Percentiles rank a stretch among this genome's conserved stretches.
These are phyloP conservation scores for Australoheros facetus DNA, from an alignment of 2,797 vertebrate species.

Conservation along the genomic window DNA sequence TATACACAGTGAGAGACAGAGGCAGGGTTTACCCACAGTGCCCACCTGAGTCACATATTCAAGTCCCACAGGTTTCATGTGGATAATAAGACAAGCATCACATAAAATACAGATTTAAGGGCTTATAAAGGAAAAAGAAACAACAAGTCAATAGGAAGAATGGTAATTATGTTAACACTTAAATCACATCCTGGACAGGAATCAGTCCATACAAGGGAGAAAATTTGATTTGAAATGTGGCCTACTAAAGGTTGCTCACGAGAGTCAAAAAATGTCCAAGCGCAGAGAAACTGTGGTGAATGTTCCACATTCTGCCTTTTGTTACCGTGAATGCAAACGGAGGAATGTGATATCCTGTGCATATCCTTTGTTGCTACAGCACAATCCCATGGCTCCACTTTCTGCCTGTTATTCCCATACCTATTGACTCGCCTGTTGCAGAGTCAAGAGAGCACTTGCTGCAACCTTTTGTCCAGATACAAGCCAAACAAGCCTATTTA, in stretches of 20 bases:
- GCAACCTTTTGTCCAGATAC: slow-evolving; percentile 52
- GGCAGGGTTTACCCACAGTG: no score
- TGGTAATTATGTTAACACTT: neutral
- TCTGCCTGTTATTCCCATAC: slow-evolving; percentile 61
- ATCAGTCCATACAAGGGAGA: neutral
- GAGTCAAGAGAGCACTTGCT: slow-evolving; percentile 67
- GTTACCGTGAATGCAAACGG: slow-evolving; percentile 71
- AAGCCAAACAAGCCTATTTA: slow-evolving; percentile 49
- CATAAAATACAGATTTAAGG: neutral
- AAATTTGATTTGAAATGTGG: slow-evolving; percentile 39
- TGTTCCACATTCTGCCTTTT: slow-evolving; percentile 76
- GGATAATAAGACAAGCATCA: neutral
- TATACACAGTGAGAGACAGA: no score
- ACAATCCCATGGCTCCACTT: slow-evolving; percentile 69
- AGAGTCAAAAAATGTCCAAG: slow-evolving; percentile 43
- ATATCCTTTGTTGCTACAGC: slow-evolving; percentile 79
- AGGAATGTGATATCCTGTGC: slow-evolving; percentile 82
- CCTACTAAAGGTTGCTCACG: slow-evolving; percentile 39
- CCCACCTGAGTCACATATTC: neutral
- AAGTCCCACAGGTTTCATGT: neutral
- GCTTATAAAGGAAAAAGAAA: neutral
- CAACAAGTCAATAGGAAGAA: neutral
- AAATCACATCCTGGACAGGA: neutral
- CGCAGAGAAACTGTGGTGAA: slow-evolving; percentile 60
- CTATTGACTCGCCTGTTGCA: slow-evolving; percentile 67